Base-by-base conservation (phyloP, 2,797 vertebrate genomes). In the Betta splendens region DNA sequence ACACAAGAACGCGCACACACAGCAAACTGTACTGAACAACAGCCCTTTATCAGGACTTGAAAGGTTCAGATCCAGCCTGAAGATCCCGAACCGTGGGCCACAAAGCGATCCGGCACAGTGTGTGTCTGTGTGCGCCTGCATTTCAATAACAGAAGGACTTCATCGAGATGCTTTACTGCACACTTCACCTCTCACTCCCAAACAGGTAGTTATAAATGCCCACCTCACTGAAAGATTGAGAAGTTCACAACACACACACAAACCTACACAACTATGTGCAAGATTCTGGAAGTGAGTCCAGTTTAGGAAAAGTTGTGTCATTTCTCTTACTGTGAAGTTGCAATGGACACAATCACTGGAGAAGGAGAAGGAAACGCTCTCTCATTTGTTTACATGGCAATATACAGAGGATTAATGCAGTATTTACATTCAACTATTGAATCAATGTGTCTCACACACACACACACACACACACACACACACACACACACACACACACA, bases 31-130 rank as follows among this genome's bases (percentile, higher is more conserved):
- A 18, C n/a, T 8, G 17, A 65, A 77, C 84, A 86, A 80, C 25
- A 36, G 53, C 39, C 47, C 75, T 85, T 87, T 81, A 83, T 86
- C 52, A 80, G 56, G 68, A 69, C 28, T 53, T 61, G 40, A 71
- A 77, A 58, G 0, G 11, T 78, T 85, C 54, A 64, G 25, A 48
- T 61, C 40, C 67, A 60, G 70, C 22, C 58, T 76, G 69, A 75
- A 56, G 72, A 80, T 80, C 51, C 78, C 63, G 70, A 85, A 79
- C 69, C 69, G 40, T 1, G 7, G 28, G 66, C 43, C 35, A 50
- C 33, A 45, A 72, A 47, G 53, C 7, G 1, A 45, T 56, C 38
- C 38, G 16, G 26, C 44, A 6, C 20, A 5, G 17, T 42, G 31
- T 23, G 9, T 53, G 54, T 50, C 17, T 37, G 35, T 52, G 43